Conservation (phyloP, 2,888 invertebrate species). For the Ptilodon capucinus region DNA sequence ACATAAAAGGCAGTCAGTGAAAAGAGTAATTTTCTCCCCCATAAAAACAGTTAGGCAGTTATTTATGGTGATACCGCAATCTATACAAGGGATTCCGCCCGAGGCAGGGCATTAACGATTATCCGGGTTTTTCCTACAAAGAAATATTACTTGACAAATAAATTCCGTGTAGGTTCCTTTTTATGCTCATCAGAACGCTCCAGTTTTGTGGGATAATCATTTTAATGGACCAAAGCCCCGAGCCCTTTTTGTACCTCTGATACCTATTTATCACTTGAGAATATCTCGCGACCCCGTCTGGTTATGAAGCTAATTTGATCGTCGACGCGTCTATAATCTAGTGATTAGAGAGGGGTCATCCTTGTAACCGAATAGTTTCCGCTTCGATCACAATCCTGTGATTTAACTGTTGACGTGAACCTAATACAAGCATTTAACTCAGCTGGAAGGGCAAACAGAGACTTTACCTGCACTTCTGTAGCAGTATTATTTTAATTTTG, state of each 20-base stretch:
- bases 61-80: constrained; percentile 80
- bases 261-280: neutral
- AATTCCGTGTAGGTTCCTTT: constrained; percentile 63
- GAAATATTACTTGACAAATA: constrained; percentile 78
- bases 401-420: too few species aligned
- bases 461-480: too few species aligned
- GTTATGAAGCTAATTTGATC: too few species aligned
- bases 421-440: too few species aligned
- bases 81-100: constrained; percentile 77
- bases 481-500: too few species aligned
- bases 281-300: too few species aligned
- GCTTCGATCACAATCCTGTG: too few species aligned
- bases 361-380: too few species aligned
- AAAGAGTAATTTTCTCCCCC: constrained; percentile 74
- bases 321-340: too few species aligned
- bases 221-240: constrained; percentile 14
- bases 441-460: too few species aligned
- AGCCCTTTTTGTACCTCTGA: neutral
- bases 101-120: constrained; percentile 77
- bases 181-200: constrained; percentile 50
- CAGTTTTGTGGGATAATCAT: constrained; percentile 24
- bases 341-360: too few species aligned
- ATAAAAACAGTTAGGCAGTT: constrained; percentile 80
- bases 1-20: constrained; percentile 73
- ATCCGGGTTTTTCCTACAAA: constrained; percentile 67